A percentile compares a stretch with the other conserved stretches of the same genome.
phyloP scores from a whole-genome alignment of 2,888 invertebrate genomes.

The Drosophila testacea region DNA sequence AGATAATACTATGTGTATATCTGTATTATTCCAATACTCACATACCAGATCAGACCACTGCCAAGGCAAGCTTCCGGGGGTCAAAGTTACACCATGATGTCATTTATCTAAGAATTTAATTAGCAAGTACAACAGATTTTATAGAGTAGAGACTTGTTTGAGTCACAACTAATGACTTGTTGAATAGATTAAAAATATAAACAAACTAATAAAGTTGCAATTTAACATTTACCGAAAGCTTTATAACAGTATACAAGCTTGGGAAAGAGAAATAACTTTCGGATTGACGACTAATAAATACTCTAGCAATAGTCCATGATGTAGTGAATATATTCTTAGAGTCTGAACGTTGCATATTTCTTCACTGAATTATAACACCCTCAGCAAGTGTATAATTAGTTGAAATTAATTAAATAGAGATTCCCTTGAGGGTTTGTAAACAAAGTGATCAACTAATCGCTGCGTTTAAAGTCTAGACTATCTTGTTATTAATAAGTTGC shows the following conservation, averaged over 20 bases:
- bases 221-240: neutral
- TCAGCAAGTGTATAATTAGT: slow-evolving; percentile 3
- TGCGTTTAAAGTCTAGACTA: neutral
- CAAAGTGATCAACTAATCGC: slow-evolving; percentile 2
- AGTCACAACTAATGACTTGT: neutral
- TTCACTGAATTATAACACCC: too few species aligned
- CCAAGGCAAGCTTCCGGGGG: neutral
- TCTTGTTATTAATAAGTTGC: too few species aligned
- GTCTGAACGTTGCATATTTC: too few species aligned
- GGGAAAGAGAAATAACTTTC: neutral
- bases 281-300: neutral
- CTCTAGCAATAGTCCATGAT: too few species aligned
- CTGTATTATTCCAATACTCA: neutral
- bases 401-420: slow-evolving; percentile 1
- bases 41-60: neutral
- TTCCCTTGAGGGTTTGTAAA: slow-evolving; percentile 8
- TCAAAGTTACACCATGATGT: slow-evolving; percentile 10
- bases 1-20: neutral
- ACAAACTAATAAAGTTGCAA: slow-evolving; percentile 1
- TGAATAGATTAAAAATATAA: neutral
- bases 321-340: too few species aligned
- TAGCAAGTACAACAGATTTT: slow-evolving; percentile 3
- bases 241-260: neutral
- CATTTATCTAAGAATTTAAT: slow-evolving; percentile 5
- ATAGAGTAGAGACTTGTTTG: neutral